Evolutionary conservation across 2,113 vertebrate genomes (phyloP).

Genomic region (Egretta garzetta): DNA sequence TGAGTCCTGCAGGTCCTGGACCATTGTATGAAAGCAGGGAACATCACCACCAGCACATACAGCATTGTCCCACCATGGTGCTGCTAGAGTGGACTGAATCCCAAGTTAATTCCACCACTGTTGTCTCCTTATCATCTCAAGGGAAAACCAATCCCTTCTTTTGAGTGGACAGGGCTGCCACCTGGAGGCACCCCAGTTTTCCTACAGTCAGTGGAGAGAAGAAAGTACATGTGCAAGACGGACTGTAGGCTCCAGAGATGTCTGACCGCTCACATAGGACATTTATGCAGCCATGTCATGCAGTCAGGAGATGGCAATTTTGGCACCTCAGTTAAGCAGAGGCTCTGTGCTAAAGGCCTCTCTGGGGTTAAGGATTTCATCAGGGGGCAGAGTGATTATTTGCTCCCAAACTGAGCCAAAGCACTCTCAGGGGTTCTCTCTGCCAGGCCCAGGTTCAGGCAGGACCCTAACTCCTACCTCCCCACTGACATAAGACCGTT

Average conservation of each 20-base stretch:
- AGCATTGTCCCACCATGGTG: rapidly evolving
- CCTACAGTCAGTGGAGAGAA: not conserved
- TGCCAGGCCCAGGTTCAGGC: not conserved
- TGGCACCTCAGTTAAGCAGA: not conserved
- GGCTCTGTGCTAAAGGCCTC: not conserved
- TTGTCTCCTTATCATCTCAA: not conserved
- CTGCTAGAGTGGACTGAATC: not conserved
- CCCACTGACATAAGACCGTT: not conserved
- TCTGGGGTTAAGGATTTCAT: not conserved
- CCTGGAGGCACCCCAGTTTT: conserved; percentile 63
- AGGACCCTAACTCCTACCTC: not conserved
- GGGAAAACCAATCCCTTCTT: not conserved
- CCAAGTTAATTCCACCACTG: not conserved
- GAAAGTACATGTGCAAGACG: rapidly evolving
- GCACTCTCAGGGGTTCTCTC: not conserved
- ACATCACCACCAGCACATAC: not conserved
- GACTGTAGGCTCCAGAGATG: not conserved
- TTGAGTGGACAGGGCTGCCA: conserved; percentile 60
- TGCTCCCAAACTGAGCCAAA: not conserved
- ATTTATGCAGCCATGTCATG: not conserved
- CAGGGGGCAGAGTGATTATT: not conserved
- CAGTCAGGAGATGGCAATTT: not conserved
- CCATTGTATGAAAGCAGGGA: not conserved
- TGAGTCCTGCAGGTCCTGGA: not conserved
- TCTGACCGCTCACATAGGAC: rapidly evolving